Conservation (phyloP, 64 coral and sea anemone species). For the Platygyra sinensis region DNA sequence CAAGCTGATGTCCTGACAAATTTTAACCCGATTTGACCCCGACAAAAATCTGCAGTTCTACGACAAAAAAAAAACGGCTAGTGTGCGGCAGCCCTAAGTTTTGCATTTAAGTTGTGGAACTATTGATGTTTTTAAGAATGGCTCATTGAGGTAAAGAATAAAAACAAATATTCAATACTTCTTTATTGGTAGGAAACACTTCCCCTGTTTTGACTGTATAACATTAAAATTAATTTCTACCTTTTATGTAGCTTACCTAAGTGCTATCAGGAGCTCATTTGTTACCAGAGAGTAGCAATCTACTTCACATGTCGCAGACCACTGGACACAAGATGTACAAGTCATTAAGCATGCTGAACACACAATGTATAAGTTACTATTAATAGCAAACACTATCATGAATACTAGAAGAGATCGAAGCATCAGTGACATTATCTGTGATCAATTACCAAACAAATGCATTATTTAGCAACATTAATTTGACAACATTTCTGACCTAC, state of each 20-base stretch:
- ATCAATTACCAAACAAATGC: too few species aligned
- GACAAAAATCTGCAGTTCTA: too few species aligned
- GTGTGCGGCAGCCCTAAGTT: too few species aligned
- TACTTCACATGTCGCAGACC: slow-evolving; percentile 69
- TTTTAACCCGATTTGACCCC: too few species aligned
- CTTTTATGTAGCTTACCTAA: slow-evolving; percentile 56
- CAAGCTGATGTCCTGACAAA: too few species aligned
- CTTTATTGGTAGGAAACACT: too few species aligned
- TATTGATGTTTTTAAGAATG: too few species aligned
- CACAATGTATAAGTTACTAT: background rate
- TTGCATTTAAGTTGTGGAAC: too few species aligned
- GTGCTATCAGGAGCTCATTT: slow-evolving; percentile 75
- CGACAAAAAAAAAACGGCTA: too few species aligned
- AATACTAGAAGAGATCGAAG: background rate
- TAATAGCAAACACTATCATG: background rate
- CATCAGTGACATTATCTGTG: background rate
- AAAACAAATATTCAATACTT: too few species aligned
- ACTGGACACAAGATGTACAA: slow-evolving; percentile 22
- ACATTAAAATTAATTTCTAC: background rate
- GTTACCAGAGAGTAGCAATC: slow-evolving; percentile 88
- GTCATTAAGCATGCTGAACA: background rate
- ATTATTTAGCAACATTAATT: background rate
- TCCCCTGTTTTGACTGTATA: too few species aligned
- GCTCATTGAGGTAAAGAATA: too few species aligned
- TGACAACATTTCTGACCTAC: background rate